Conservation (phyloP, 2,113 vertebrate species). For the Alaudala cheleensis region DNA sequence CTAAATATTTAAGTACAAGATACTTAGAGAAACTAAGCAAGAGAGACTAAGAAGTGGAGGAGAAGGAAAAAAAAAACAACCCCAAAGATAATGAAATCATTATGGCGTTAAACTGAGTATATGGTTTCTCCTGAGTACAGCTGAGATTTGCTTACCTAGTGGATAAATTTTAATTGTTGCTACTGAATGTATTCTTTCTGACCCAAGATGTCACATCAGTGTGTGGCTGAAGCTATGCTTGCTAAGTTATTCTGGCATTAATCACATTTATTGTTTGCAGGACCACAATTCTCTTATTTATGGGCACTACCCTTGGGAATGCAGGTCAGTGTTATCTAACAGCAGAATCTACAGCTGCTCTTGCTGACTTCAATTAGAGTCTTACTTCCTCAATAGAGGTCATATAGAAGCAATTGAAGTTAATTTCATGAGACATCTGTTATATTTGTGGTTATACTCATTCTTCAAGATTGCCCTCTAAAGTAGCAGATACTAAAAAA, state of each 20-base stretch:
- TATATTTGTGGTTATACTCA: constrained; percentile 71
- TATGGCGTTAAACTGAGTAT: not conserved
- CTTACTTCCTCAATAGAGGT: constrained; percentile 75
- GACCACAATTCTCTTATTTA: constrained; percentile 52
- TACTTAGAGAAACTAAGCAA: not conserved
- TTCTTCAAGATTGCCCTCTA: constrained; percentile 69
- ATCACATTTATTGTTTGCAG: constrained; percentile 74
- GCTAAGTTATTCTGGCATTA: constrained; percentile 75
- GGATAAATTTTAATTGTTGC: constrained; percentile 59
- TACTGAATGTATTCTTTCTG: constrained; percentile 58
- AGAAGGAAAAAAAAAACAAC: not conserved
- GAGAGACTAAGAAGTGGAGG: not conserved
- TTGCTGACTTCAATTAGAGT: constrained; percentile 62
- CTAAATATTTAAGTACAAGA: not conserved
- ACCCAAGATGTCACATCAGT: constrained; percentile 64
- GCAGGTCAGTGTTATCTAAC: constrained; percentile 70
- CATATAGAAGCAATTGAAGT: constrained; percentile 72
- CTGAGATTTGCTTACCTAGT: constrained; percentile 40
- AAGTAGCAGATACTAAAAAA: constrained; percentile 58
- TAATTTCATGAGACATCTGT: constrained; percentile 79
- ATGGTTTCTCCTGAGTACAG: not conserved
- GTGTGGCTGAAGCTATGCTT: constrained; percentile 56
- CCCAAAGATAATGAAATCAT: not conserved
- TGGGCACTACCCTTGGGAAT: constrained; percentile 70
- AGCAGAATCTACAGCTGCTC: constrained; percentile 70